Evolutionary conservation across 2,113 vertebrate species (phyloP).

Genomic region (Gila orcuttii): DNA sequence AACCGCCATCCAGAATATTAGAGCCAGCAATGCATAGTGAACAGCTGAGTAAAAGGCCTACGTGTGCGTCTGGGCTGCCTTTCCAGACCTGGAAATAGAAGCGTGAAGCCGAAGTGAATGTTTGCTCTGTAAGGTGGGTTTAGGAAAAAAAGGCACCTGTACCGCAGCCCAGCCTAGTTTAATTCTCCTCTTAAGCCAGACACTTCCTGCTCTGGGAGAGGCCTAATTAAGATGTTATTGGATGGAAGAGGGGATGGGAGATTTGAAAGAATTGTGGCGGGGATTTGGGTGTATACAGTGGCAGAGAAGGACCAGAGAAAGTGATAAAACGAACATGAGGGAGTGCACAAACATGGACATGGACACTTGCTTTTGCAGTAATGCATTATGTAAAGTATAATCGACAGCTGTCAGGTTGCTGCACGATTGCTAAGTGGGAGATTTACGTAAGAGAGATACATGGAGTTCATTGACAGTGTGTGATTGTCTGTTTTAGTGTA

Average conservation of each 20-base stretch:
- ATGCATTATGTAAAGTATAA: constrained; percentile 65
- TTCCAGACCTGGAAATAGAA: constrained; percentile 38
- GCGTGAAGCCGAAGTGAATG: constrained; percentile 34
- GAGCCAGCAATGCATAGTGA: not conserved
- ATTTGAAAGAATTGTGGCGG: constrained; percentile 45
- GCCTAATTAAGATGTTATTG: constrained; percentile 58
- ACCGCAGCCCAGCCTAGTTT: constrained; percentile 13
- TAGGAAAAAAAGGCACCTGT: constrained; percentile 43
- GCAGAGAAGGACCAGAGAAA: constrained; percentile 40
- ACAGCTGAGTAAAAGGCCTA: constrained; percentile 41
- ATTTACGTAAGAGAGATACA: constrained; percentile 73
- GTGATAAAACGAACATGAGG: constrained; percentile 49
- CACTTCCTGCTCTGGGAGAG: constrained; percentile 43
- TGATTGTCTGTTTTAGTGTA: constrained; percentile 58
- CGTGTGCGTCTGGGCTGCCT: constrained; percentile 35
- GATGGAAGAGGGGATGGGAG: constrained; percentile 34
- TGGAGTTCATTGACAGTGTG: constrained; percentile 69
- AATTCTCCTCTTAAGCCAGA: constrained; percentile 47
- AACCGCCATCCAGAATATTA: not conserved
- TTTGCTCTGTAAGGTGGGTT: constrained; percentile 36
- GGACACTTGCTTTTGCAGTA: constrained; percentile 51
- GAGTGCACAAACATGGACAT: constrained; percentile 42
- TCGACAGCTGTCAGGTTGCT: constrained; percentile 76
- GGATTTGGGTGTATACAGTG: constrained; percentile 54
- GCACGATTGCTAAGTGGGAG: constrained; percentile 72